These are phyloP conservation scores for Macropodus opercularis DNA, from an alignment of 2,797 vertebrate genomes.

Conservation along the genomic window DNA sequence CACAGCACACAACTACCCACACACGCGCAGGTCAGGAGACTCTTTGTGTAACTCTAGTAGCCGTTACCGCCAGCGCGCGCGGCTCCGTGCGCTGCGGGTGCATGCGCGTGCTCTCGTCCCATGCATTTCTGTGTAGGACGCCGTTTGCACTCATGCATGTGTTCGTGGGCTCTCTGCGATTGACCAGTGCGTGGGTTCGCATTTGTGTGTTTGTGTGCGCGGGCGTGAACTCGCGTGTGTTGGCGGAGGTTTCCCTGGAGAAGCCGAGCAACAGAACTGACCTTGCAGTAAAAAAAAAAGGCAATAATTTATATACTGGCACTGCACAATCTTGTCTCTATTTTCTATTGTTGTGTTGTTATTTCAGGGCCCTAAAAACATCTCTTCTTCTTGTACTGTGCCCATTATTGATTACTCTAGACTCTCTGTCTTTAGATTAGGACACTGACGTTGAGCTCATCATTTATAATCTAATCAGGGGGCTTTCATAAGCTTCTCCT, in stretches of 20 bases:
- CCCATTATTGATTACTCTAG: constrained; percentile 67
- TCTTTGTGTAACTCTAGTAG: constrained; percentile 34
- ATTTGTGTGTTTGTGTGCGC: constrained; percentile 32
- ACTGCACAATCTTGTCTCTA: constrained; percentile 61
- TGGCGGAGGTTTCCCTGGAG: constrained; percentile 69
- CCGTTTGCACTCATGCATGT: constrained; percentile 52
- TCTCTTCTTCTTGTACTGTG: constrained; percentile 35
- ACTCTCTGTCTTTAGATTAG: constrained; percentile 51
- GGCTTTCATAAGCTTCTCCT: constrained; percentile 44
- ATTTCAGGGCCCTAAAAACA: constrained; percentile 54
- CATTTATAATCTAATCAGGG: constrained; percentile 65
- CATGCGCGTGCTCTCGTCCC: constrained; percentile 4
- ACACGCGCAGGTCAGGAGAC: constrained; percentile 62
- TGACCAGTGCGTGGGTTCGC: constrained; percentile 61
- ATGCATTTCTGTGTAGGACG: constrained; percentile 47
- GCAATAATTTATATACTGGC: constrained; percentile 75
- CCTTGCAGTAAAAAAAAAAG: constrained; percentile 66
- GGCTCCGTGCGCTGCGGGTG: constrained; percentile 10
- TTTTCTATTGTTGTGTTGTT: constrained; percentile 54
- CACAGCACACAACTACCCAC: constrained; percentile 52
- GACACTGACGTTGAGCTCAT: constrained; percentile 61
- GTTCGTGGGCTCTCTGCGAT: constrained; percentile 46
- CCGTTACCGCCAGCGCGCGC: too few species aligned
- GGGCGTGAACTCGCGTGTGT: constrained; percentile 59
- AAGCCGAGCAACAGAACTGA: constrained; percentile 67